These are phyloP conservation scores for Acleris cristana DNA, from an alignment of 2,888 invertebrate genomes.

Conservation along the genomic window DNA sequence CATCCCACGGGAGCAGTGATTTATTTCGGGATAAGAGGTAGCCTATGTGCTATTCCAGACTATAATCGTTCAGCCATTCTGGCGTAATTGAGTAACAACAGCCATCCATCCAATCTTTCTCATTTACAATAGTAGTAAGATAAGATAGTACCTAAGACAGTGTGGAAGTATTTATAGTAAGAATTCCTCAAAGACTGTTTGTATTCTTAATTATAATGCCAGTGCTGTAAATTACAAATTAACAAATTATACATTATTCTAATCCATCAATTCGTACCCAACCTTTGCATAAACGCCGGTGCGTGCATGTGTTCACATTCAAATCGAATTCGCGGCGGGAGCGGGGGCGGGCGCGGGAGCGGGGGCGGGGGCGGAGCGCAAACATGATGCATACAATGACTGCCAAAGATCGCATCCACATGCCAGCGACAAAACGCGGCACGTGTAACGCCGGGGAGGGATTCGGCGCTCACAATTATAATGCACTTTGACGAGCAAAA, in stretches of 20 bases:
- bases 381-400: constrained; percentile 81
- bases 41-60: too few species aligned
- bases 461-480: constrained; percentile 47
- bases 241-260: background rate
- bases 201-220: too few species aligned
- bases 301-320: constrained; percentile 57
- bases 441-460: constrained; percentile 79
- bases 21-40: too few species aligned
- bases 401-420: constrained; percentile 77
- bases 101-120: too few species aligned
- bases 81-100: too few species aligned
- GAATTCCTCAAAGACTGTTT: too few species aligned
- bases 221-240: too few species aligned
- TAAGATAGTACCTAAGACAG: too few species aligned
- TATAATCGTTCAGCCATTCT: too few species aligned
- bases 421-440: constrained; percentile 71
- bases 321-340: constrained; percentile 46
- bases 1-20: too few species aligned
- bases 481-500: constrained; percentile 44
- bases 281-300: constrained; percentile 46
- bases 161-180: too few species aligned
- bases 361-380: constrained; percentile 61
- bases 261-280: constrained; percentile 42
- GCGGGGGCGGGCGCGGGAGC: constrained; percentile 40
- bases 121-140: too few species aligned